Conservation (phyloP, 1,140 invertebrate genomes). For the Charaxes varanes region DNA sequence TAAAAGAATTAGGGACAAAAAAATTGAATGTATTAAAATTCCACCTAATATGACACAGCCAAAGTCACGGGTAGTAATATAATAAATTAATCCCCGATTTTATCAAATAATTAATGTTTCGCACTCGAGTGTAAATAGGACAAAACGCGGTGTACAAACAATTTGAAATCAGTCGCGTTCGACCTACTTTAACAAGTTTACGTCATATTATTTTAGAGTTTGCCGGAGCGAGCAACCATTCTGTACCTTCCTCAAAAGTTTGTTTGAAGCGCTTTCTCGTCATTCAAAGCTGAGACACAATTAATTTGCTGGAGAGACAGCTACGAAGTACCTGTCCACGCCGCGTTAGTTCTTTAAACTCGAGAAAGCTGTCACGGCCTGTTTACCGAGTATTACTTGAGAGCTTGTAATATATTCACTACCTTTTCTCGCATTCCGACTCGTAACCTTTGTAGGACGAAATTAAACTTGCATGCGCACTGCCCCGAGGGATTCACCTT, state of each 20-base stretch:
- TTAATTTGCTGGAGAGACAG: slow-evolving; percentile 67
- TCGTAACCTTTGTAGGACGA: slow-evolving; percentile 64
- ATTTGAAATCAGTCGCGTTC: neutral
- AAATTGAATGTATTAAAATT: too few relatives aligned
- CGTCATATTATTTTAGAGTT: slow-evolving; percentile 15
- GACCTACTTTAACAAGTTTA: slow-evolving; percentile 15
- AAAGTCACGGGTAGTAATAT: too few relatives aligned
- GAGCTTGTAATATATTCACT: slow-evolving; percentile 61
- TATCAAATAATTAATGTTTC: too few relatives aligned
- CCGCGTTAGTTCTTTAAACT: slow-evolving; percentile 44
- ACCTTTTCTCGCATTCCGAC: slow-evolving; percentile 44
- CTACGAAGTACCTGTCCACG: slow-evolving; percentile 57
- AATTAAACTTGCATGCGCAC: slow-evolving; percentile 64
- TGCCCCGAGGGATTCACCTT: slow-evolving; percentile 40
- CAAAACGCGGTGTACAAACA: too few relatives aligned
- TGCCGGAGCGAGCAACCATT: slow-evolving; percentile 25
- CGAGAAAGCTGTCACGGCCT: slow-evolving; percentile 42
- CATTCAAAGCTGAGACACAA: slow-evolving; percentile 57
- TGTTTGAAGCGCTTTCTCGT: slow-evolving; percentile 45
- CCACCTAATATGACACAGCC: too few relatives aligned
- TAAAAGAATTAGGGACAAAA: too few relatives aligned
- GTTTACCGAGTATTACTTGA: slow-evolving; percentile 34
- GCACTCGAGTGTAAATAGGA: too few relatives aligned
- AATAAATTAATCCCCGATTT: too few relatives aligned
- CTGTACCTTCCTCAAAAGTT: slow-evolving; percentile 49